Evolutionary conservation across 2,797 vertebrate species (phyloP), one percentile per base, ranked within the genome.

Genomic region (Aeoliscus strigatus): DNA sequence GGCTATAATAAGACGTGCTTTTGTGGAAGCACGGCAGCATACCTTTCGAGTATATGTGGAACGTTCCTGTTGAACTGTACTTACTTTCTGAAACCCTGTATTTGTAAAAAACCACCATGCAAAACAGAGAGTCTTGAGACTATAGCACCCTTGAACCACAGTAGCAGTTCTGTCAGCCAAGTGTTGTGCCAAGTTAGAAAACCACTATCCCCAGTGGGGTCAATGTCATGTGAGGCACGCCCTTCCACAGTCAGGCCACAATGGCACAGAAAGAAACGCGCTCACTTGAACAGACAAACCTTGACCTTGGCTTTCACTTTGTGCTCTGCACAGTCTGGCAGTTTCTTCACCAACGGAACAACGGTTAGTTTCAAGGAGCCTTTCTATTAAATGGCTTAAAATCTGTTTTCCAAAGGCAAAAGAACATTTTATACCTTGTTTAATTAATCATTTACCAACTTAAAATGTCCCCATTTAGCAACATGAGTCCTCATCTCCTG

Each of bases 111-210:
- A 77, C 68, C 59, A n/a, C 70, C 50, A 24, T 4, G 51, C 50
- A 40, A 62, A 70, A 68, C 59, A 67, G 42, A 74, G 68, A 66
- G 52, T 60, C 54, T 70, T 80, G 56, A 71, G 58, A 49, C 63
- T 43, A 38, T 14, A 53, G 66, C 41, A 34, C 53, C 50, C 51
- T 51, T 11, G 53, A 74, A 66, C 71, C 69, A 70, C 77, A 73
- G 75, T 56, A 73, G 73, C 79, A 75, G 48, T 49, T 75, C 73
- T 79, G 54, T 64, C 75, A 64, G 77, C 65, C 77, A 66, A 79
- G 70, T 74, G 75, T 71, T 77, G 63, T 76, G 70, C 76, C 76
- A 79, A 81, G 77, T 79, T 68, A 68, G 48, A 78, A 79, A 85
- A 73, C 81, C 81, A 50, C 74, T 34, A 16, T 70, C 48, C 59